phyloP scores from a whole-genome alignment of 2,888 invertebrate genomes.

The Apotomis capreana region DNA sequence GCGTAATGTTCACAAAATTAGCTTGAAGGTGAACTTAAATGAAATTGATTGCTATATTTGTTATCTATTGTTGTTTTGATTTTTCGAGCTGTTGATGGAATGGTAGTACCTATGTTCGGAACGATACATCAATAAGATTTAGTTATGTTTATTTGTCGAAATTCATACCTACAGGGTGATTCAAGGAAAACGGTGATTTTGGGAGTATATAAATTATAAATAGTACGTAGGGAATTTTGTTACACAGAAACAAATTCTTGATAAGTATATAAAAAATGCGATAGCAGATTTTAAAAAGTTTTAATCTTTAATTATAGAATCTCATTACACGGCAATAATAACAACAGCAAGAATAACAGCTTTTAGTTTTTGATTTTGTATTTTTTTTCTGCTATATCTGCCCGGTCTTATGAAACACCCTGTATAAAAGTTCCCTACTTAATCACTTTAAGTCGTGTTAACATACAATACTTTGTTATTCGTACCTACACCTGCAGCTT shows the following conservation, averaged over 20 bases:
- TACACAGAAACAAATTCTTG: no score
- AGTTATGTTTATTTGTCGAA: neutral
- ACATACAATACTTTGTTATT: neutral
- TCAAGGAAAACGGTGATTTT: neutral
- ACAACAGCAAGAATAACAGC: no score
- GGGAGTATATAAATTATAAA: no score
- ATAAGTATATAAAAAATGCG: no score
- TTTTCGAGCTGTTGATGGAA: slow-evolving; percentile 5
- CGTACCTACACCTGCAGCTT: neutral
- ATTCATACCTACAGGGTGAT: neutral
- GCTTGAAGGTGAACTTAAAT: slow-evolving; percentile 24
- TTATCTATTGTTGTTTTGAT: slow-evolving; percentile 7
- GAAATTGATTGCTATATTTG: slow-evolving; percentile 10
- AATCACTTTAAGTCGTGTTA: neutral
- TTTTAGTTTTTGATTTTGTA: no score
- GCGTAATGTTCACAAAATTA: slow-evolving; percentile 7
- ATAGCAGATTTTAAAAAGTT: no score
- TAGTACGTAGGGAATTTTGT: no score
- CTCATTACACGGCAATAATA: no score
- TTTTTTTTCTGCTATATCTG: no score
- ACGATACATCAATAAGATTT: neutral
- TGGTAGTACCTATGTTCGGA: neutral
- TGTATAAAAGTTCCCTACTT: no score
- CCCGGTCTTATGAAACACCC: no score
- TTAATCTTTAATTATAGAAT: no score